These are phyloP conservation scores for Caenorhabditis zanzibari DNA, from an alignment of 2,888 invertebrate genomes.

Conservation along the genomic window DNA sequence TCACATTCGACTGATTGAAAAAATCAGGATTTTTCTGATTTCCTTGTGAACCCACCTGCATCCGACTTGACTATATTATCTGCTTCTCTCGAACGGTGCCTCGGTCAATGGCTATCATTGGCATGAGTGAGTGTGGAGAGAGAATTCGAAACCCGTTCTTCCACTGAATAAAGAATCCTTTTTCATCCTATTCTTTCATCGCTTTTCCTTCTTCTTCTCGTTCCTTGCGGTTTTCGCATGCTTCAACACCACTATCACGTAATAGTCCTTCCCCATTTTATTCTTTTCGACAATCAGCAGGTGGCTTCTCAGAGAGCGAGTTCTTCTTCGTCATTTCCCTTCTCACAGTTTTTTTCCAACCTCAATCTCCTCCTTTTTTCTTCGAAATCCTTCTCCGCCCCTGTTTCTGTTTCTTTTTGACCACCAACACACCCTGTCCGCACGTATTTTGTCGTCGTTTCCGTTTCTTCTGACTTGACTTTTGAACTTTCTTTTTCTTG, in stretches of 20 bases:
- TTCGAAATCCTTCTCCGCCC: neutral
- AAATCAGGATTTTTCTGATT: no score
- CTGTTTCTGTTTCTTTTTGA: slow-evolving; percentile 6
- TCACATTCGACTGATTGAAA: no score
- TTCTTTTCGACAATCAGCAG: slow-evolving; percentile 47
- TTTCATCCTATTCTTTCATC: slow-evolving; percentile 32
- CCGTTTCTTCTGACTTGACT: slow-evolving; percentile 24
- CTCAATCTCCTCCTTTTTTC: slow-evolving; percentile 1
- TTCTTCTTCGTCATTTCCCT: slow-evolving; percentile 18
- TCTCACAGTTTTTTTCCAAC: slow-evolving; percentile 16
- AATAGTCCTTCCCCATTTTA: slow-evolving; percentile 27
- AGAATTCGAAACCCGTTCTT: slow-evolving; percentile 42
- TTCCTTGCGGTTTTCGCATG: slow-evolving; percentile 61
- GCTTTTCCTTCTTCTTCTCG: slow-evolving; percentile 34
- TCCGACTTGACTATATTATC: slow-evolving; percentile 15
- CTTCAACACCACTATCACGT: slow-evolving; percentile 63
- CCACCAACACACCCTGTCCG: neutral
- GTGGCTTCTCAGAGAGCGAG: slow-evolving; percentile 34
- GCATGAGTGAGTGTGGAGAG: no score
- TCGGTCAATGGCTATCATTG: slow-evolving; percentile 44
- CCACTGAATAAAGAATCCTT: slow-evolving; percentile 14
- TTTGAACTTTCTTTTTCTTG: slow-evolving; percentile 15
- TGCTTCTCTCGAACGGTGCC: slow-evolving; percentile 44
- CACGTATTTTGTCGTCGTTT: slow-evolving; percentile 1
- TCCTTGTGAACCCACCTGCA: neutral